Conservation (phyloP, 2,113 vertebrate genomes). For the Anser cygnoides region DNA sequence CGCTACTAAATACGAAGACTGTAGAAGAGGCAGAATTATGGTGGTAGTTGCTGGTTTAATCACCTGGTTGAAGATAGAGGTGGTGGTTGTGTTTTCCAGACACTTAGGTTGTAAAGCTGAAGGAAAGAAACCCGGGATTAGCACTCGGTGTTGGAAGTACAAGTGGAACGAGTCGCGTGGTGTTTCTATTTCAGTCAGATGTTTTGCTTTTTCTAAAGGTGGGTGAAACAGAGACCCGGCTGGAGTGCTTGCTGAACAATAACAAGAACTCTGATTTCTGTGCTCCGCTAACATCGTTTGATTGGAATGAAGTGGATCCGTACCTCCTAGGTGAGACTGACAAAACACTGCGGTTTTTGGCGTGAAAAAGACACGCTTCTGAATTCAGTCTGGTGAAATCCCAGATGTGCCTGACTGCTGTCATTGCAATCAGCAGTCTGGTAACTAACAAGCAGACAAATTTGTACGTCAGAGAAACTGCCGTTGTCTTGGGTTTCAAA, state of each 20-base stretch:
- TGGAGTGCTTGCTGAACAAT: slow-evolving; percentile 98
- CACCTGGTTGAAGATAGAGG: background rate
- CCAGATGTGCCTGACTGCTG: background rate
- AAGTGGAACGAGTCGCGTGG: background rate
- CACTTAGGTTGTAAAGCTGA: background rate
- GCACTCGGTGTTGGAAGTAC: background rate
- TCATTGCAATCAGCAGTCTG: background rate
- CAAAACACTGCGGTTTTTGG: background rate
- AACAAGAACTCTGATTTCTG: slow-evolving; percentile 99
- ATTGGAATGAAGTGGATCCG: slow-evolving; percentile 99
- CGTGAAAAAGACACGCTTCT: background rate
- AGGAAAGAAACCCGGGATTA: background rate
- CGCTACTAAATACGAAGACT: background rate
- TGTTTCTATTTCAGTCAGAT: background rate
- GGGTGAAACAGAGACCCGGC: slow-evolving; percentile 95
- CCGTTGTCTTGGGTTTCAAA: background rate
- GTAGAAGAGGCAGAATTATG: background rate
- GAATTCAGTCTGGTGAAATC: background rate
- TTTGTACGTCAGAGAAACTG: background rate
- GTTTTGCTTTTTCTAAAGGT: slow-evolving; percentile 78
- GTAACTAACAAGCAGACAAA: background rate
- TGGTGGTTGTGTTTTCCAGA: background rate
- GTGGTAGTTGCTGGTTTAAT: background rate
- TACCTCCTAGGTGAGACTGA: slow-evolving; percentile 90
- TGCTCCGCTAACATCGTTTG: slow-evolving; percentile 96